phyloP scores from a whole-genome alignment of 2,888 invertebrate genomes.

The Apocheima hispidaria region DNA sequence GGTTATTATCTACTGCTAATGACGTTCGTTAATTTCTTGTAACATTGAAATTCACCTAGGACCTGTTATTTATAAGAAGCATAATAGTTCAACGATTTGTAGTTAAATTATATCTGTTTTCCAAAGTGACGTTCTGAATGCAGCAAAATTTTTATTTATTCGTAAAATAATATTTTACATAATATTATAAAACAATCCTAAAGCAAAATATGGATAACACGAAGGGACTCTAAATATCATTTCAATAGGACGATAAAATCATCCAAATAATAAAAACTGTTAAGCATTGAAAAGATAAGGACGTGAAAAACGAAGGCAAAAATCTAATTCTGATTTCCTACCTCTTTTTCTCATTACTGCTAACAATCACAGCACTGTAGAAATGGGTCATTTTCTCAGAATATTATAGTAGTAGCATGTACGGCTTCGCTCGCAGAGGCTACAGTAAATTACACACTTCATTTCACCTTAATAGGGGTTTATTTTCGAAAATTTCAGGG shows the following conservation, averaged over 20 bases:
- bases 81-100: no score
- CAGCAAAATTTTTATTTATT: no score
- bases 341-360: not conserved
- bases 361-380: not conserved
- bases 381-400: not conserved
- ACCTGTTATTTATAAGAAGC: no score
- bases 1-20: not conserved
- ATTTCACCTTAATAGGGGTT: no score
- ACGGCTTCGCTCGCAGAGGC: no score
- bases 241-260: constrained; percentile 17
- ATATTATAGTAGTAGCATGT: no score
- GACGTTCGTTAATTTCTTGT: no score
- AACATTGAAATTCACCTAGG: no score
- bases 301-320: not conserved
- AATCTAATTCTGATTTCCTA: not conserved
- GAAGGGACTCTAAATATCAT: constrained; percentile 4
- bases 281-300: constrained; percentile 14
- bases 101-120: no score
- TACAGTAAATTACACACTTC: no score
- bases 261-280: constrained; percentile 1
- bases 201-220: not conserved
- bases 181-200: not conserved
- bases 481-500: no score
- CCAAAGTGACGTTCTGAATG: no score
- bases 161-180: not conserved